Percentiles rank a stretch among this genome's conserved stretches.
Conservation (phyloP, 2,113 vertebrate species). For the Peucedramus taeniatus region DNA sequence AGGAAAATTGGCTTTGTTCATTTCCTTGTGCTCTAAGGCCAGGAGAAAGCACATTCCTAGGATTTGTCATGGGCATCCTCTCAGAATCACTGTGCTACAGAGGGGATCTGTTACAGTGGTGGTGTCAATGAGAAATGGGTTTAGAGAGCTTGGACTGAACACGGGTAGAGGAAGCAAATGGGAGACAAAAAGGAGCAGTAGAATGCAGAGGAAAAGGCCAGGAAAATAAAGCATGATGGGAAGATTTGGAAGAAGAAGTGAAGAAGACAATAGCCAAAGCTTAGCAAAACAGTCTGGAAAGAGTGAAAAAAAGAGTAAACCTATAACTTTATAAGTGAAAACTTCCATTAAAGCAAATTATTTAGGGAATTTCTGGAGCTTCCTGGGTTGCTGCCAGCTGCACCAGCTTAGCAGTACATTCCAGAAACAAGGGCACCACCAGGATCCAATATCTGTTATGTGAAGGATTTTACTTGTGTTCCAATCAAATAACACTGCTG, state of each 20-base stretch:
- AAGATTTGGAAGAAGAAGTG: not conserved
- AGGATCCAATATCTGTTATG: not conserved
- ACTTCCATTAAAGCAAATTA: not conserved
- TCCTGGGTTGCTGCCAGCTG: not conserved
- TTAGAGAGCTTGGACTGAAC: not conserved
- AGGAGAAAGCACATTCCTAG: not conserved
- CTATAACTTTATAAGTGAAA: not conserved
- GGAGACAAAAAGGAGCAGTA: not conserved
- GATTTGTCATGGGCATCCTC: accelerated
- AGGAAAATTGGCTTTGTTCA: not conserved
- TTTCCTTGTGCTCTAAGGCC: not conserved
- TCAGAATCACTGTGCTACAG: not conserved
- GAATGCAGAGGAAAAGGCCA: not conserved
- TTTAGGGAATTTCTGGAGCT: not conserved
- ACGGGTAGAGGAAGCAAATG: not conserved
- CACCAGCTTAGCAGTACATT: not conserved
- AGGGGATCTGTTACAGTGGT: not conserved
- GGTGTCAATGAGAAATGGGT: not conserved
- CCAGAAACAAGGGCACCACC: not conserved
- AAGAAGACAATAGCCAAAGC: not conserved
- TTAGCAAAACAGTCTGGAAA: not conserved
- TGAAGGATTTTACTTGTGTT: not conserved
- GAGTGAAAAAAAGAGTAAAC: not conserved
- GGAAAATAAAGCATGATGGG: not conserved
- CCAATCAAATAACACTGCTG: not conserved